Evolutionary conservation across 1,140 invertebrate species (phyloP), one percentile per base, ranked within the genome.

Genomic region (Orussus abietinus): DNA sequence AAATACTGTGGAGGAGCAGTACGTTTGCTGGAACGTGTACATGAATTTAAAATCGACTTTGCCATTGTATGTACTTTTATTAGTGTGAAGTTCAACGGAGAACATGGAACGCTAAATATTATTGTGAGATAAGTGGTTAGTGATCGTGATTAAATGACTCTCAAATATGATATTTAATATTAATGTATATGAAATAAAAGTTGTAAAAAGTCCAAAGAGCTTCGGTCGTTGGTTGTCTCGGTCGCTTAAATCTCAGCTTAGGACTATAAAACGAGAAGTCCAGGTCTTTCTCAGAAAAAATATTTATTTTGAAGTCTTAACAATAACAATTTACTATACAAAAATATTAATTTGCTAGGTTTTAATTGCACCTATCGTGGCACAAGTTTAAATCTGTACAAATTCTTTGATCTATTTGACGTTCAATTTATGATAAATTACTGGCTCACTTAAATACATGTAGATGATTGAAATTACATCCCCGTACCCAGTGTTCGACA

Each of bases 381-480:
- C n/a, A n/a, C n/a, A n/a, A n/a, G n/a, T n/a, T n/a, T n/a, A n/a
- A n/a, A n/a, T n/a, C n/a, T n/a, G n/a, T n/a, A n/a, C n/a, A n/a
- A n/a, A n/a, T n/a, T n/a, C n/a, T n/a, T n/a, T n/a, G n/a, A n/a
- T n/a, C n/a, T n/a, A n/a, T n/a, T n/a, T n/a, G n/a, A n/a, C n/a
- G n/a, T n/a, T n/a, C n/a, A n/a, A n/a, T n/a, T n/a, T 26, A 11
- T 26, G 1, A 26, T 11, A 26, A 26, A n/a, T n/a, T n/a, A n/a
- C n/a, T n/a, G n/a, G n/a, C n/a, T 59, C 15, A 65, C 46, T 55
- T 41, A 52, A 69, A 70, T 22, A 61, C 25, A 35, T 68, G 38
- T 54, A 47, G 49, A 38, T 66, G 31, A 12, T 9, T 18, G 48
- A 49, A 64, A 39, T 61, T 38, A 25, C 41, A 47, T 4, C 48